A percentile compares a stretch with the other conserved stretches of the same genome.
phyloP scores from a whole-genome alignment of 1,140 invertebrate genomes.

The Papilio polytes region DNA sequence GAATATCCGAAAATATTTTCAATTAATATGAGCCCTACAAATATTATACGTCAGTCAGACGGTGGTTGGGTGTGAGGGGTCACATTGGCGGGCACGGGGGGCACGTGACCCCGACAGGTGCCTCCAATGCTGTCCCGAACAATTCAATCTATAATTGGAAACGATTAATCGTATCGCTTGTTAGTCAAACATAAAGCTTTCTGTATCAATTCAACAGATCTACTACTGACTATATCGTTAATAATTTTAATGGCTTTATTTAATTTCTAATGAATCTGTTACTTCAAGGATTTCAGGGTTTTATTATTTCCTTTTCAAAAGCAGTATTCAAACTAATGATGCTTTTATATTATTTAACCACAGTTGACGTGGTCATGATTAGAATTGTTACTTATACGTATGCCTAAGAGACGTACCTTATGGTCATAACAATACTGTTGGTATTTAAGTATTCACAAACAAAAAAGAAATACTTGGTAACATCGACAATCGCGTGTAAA shows the following conservation, averaged over 20 bases:
- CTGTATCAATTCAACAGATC: neutral
- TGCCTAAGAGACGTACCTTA: no score
- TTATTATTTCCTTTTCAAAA: neutral
- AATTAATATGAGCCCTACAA: slow-evolving; percentile 7
- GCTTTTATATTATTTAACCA: neutral
- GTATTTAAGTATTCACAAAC: no score
- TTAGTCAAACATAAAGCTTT: slow-evolving; percentile 30
- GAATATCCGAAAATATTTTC: neutral
- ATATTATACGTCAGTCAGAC: slow-evolving; percentile 18
- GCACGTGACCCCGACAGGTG: slow-evolving; percentile 24
- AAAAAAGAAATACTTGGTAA: neutral
- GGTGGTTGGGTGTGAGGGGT: slow-evolving; percentile 2
- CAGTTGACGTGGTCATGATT: no score
- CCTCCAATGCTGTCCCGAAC: slow-evolving; percentile 12
- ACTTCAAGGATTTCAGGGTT: neutral
- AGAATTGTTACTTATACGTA: no score
- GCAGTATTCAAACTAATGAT: neutral
- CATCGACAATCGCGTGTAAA: neutral
- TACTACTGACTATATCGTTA: neutral
- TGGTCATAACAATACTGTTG: no score
- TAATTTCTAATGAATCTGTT: neutral
- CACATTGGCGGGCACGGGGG: slow-evolving; percentile 22
- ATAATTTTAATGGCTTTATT: neutral
- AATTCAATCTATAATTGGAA: slow-evolving; percentile 26
- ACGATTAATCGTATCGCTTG: slow-evolving; percentile 9